Base-by-base conservation (phyloP, 2,888 invertebrate species). In the Adineta ricciae region DNA sequence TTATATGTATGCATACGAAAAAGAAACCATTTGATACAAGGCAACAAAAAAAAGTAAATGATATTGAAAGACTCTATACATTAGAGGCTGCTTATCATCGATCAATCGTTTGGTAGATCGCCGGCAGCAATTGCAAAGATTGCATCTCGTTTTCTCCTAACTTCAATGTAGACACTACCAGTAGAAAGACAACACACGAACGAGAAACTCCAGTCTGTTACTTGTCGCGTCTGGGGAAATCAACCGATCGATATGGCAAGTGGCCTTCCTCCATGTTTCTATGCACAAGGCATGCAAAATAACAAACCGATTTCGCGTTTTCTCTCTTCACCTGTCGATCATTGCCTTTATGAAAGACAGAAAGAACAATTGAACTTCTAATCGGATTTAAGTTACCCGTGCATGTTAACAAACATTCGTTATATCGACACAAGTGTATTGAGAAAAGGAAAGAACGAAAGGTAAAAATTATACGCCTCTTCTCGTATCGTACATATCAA, bases 371-470 rank as follows among this genome's bases (percentile, higher is more conserved):
- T 64, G 64, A 64, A 64, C 64, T 32, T 64, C 27, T 64, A 64
- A 64, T 64, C 64, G 64, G 64, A 64, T 64, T 64, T 64, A 64
- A 64, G 64, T 64, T 64, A 64, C 64, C 64, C 64, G 64, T 64
- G 64, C 64, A 64, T 64, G 64, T 64, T 27, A 64, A 64, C 64
- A 64, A 64, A 64, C 64, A 64, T 64, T 64, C 32, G 64, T n/a
- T 64, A 64, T 64, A 64, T 32, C 64, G 27, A 64, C 64, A 32
- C 64, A 64, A 64, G 64, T 64, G 64, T 64, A 32, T 32, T 16
- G 27, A 32, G 2, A 16, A 32, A 27, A 64, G 32, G 27, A n/a
- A n/a, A n/a, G 32, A 27, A 16, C 5, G 27, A 64, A 14, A 64
- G 32, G 64, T 64, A 64, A 64, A 64, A 64, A 64, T 64, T 64